These are phyloP conservation scores for Sinodicranocentrus sp. DNA, from an alignment of 2,888 invertebrate genomes.

Conservation along the genomic window DNA sequence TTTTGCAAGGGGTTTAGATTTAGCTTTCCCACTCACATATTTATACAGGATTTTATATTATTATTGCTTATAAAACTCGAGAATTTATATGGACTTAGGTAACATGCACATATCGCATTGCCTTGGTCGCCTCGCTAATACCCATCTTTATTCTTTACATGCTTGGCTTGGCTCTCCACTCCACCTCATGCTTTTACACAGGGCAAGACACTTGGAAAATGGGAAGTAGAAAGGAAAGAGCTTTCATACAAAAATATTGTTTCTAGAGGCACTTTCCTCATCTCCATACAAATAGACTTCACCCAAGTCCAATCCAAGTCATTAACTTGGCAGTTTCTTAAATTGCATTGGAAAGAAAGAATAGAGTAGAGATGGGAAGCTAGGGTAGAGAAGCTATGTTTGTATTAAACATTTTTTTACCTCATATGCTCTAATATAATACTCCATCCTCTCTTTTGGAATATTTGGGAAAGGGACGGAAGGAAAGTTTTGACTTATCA, in stretches of 20 bases:
- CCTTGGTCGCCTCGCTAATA: conserved; percentile 1
- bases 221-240: conserved; percentile 5
- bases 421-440: too few species aligned
- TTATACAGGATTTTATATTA: too few species aligned
- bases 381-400: background rate
- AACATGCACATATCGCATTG: too few species aligned
- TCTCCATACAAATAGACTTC: conserved; percentile 70
- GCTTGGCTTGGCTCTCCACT: conserved; percentile 22
- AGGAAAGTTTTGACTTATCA: conserved; percentile 9
- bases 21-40: too few species aligned
- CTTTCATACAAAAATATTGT: conserved; percentile 59
- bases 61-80: too few species aligned
- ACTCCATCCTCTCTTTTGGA: too few species aligned
- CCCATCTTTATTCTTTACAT: conserved; percentile 55
- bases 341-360: conserved; percentile 57
- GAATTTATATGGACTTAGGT: too few species aligned
- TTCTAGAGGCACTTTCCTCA: conserved; percentile 66
- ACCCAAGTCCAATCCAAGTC: conserved; percentile 66
- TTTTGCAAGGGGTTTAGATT: too few species aligned
- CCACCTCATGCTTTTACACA: too few species aligned
- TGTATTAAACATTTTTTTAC: conserved; percentile 1
- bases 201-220: too few species aligned
- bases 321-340: conserved; percentile 67
- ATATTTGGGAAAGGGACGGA: background rate
- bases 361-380: background rate